Base-by-base conservation (phyloP, 2,888 invertebrate species). In the Morpho helenor region DNA sequence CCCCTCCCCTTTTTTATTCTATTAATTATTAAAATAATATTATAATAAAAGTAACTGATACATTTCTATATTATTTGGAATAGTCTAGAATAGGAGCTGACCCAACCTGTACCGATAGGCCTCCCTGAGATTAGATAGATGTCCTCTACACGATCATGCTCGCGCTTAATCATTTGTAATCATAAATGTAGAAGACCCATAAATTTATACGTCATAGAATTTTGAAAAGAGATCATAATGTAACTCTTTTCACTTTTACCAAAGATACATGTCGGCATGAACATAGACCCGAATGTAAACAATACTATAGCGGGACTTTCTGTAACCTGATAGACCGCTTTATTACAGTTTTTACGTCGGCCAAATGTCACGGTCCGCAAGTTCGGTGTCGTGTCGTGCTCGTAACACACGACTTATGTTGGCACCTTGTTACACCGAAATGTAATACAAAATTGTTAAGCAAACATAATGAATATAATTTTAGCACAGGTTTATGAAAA, bases 321-420 rank as follows among this genome's bases (percentile, higher is more conserved):
- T 57, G 47, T 45, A 56, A 60, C 51, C 46, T 43, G 51, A 50
- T 57, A 58, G 54, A 59, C 41, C 40, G 31, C 47, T 50, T 58
- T 58, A 62, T 56, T 60, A 60, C 52, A 58, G 55, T 70, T 72
- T 68, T 68, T 68, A 64, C 63, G 64, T 61, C 61, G 62, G 65
- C 70, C 74, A 82, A 84, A 84, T 82, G 84, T 83, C 84, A 83
- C 52, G 79, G 80, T 62, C 71, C 63, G 54, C 65, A 56, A 63
- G 62, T 66, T 47, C 65, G 68, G 31, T 59, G 23, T 43, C 69
- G 68, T 69, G 64, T 72, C 65, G 56, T 68, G 68, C 71, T 66
- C 63, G 49, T 44, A 54, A 58, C 54, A 63, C 61, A 60, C 47
- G 61, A 60, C 51, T 50, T 42, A 57, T 44, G 49, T 41, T 10